Conservation (phyloP, 2,797 vertebrate species). For the Chanos chanos region DNA sequence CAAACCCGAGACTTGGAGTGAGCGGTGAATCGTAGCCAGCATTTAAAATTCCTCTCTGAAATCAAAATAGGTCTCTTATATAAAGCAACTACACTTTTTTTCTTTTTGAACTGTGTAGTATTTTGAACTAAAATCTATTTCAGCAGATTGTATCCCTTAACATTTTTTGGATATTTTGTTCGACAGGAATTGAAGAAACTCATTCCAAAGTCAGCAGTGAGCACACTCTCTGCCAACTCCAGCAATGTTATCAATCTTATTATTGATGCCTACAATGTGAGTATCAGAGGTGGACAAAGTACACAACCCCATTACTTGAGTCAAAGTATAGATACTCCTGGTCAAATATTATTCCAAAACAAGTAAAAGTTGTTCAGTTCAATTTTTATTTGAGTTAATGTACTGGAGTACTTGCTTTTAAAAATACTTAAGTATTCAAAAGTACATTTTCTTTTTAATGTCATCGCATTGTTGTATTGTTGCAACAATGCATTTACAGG, state of each 20-base stretch:
- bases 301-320: no score
- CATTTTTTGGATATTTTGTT: constrained; percentile 14
- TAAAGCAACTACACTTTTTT: constrained; percentile 21
- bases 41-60: constrained; percentile 33
- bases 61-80: constrained; percentile 3
- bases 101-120: constrained; percentile 10
- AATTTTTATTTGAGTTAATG: no score
- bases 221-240: constrained; percentile 92
- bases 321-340: no score
- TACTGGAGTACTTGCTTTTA: no score
- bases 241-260: constrained; percentile 98
- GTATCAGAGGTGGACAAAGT: no score
- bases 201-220: constrained; percentile 97
- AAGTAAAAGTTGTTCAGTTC: no score
- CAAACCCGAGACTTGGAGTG: constrained; percentile 18
- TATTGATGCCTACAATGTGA: constrained; percentile 95
- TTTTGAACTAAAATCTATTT: constrained; percentile 20
- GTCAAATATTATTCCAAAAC: no score
- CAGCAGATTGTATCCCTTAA: constrained; percentile 3
- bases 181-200: constrained; percentile 92
- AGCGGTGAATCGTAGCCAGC: constrained; percentile 11
- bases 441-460: no score
- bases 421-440: no score
- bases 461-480: no score
- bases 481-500: no score